Conservation (phyloP, 2,888 invertebrate species). For the Abrostola triplasia region DNA sequence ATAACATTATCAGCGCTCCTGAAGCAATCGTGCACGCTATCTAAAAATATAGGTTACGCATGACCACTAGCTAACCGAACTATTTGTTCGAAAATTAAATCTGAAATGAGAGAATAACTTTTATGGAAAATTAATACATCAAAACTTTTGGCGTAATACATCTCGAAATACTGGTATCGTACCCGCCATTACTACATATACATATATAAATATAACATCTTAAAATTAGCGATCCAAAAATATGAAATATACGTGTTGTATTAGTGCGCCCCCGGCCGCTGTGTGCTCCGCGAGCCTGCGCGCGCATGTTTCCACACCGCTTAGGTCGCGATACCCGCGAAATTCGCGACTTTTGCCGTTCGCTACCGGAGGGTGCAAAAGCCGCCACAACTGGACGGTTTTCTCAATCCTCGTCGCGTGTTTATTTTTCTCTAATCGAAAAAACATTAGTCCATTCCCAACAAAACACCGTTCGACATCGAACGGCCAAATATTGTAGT, state of each 20-base stretch:
- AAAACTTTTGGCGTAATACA: constrained; percentile 88
- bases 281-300: constrained; percentile 70
- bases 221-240: constrained; percentile 89
- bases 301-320: constrained; percentile 45
- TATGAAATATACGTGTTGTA: constrained; percentile 88
- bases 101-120: constrained; percentile 78
- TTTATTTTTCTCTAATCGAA: constrained; percentile 59
- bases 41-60: constrained; percentile 83
- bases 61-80: constrained; percentile 88
- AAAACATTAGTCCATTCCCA: constrained; percentile 55
- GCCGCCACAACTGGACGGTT: constrained; percentile 87
- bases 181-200: constrained; percentile 87
- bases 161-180: constrained; percentile 86
- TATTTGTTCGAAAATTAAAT: constrained; percentile 72
- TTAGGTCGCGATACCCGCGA: constrained; percentile 34
- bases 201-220: constrained; percentile 89
- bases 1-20: constrained; percentile 72
- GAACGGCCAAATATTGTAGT: constrained; percentile 48
- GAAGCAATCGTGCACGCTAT: constrained; percentile 86
- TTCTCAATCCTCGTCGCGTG: constrained; percentile 84
- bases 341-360: constrained; percentile 75
- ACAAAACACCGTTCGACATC: constrained; percentile 51
- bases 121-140: constrained; percentile 87
- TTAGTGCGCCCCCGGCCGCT: constrained; percentile 84
- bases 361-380: constrained; percentile 83